Conservation (phyloP, 2,888 invertebrate species). For the Oegoconia quadripuncta region DNA sequence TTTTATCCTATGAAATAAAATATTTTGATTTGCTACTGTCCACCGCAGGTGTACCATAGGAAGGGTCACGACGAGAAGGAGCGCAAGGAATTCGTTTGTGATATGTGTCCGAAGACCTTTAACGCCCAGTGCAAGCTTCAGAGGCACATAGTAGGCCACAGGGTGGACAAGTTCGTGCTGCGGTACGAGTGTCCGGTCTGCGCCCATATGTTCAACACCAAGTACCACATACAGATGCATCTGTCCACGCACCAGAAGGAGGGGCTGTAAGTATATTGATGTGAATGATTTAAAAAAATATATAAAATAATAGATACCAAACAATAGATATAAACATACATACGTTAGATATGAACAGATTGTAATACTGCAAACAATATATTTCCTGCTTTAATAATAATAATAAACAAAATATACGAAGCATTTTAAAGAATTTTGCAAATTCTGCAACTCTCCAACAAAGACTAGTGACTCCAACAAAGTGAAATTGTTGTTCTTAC, state of each 20-base stretch:
- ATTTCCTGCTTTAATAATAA: no score
- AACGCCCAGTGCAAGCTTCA: slow-evolving; percentile 53
- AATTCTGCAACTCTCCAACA: no score
- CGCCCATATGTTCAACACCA: slow-evolving; percentile 69
- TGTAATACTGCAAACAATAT: no score
- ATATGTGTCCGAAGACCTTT: slow-evolving; percentile 58
- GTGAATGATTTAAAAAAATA: background rate
- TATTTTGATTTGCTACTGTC: no score
- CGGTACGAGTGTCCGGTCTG: slow-evolving; percentile 71
- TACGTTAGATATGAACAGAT: no score
- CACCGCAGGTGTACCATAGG: slow-evolving; percentile 64
- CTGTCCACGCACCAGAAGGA: slow-evolving; percentile 62
- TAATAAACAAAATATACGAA: no score
- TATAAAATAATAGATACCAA: no score
- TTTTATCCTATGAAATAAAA: background rate
- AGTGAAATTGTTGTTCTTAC: no score
- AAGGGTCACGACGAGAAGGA: slow-evolving; percentile 45
- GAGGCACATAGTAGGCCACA: slow-evolving; percentile 48
- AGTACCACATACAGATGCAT: slow-evolving; percentile 64
- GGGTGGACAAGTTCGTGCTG: slow-evolving; percentile 40
- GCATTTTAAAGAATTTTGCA: no score
- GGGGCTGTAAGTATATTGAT: slow-evolving; percentile 39
- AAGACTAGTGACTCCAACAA: no score
- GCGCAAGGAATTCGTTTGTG: slow-evolving; percentile 44
- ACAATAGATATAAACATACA: no score